Evolutionary conservation across 2,888 invertebrate species (phyloP).

Genomic region (Drosophila peninsularis): DNA sequence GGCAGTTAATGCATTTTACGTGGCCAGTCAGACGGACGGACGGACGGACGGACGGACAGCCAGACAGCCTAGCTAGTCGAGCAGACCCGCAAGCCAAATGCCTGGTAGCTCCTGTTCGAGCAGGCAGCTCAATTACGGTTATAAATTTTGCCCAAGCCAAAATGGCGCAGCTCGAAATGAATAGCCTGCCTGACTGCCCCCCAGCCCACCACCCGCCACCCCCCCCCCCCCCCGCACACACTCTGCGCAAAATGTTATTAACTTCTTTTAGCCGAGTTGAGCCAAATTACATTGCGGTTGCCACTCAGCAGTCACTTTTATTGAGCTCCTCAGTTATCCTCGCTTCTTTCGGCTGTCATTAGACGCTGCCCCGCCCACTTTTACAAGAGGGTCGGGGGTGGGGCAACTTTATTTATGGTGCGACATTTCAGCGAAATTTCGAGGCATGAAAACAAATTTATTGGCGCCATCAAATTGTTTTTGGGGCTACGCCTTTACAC

Average conservation of each 20-base stretch:
- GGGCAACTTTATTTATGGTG: conserved; percentile 68
- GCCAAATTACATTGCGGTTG: conserved; percentile 82
- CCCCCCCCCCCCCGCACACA: neutral
- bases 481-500: conserved; percentile 45
- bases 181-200: conserved; percentile 51
- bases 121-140: conserved; percentile 77
- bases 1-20: conserved; percentile 80
- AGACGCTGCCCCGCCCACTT: conserved; percentile 35
- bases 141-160: conserved; percentile 73
- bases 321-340: conserved; percentile 44
- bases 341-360: conserved; percentile 34
- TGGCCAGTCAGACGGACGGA: conserved; percentile 38
- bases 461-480: conserved; percentile 73
- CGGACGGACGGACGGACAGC: neutral
- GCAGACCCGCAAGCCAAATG: conserved; percentile 2
- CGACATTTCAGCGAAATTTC: conserved; percentile 71
- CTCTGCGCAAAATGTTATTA: conserved; percentile 72
- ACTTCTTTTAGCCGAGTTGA: conserved; percentile 75
- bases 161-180: conserved; percentile 76
- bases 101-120: conserved; percentile 20
- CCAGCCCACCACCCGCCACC: neutral
- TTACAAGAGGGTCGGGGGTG: neutral
- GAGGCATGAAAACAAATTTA: conserved; percentile 73
- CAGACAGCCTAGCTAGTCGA: conserved; percentile 8
- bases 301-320: conserved; percentile 67